These are phyloP conservation scores for Siniperca chuatsi DNA, from an alignment of 2,113 vertebrate genomes.

Conservation along the genomic window DNA sequence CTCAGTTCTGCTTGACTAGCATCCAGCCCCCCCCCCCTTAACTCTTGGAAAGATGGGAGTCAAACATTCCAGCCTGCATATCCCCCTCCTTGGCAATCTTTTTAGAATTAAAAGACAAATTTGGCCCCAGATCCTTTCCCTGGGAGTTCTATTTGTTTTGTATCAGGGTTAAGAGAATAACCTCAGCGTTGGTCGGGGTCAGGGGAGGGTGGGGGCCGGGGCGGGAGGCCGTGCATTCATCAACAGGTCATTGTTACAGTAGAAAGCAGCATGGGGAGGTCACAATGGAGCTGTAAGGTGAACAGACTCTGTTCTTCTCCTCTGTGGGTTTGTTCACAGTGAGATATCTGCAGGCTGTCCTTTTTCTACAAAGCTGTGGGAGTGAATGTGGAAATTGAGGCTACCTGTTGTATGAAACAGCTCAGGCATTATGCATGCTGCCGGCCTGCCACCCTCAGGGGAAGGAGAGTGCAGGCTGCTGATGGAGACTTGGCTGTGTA, in stretches of 20 bases:
- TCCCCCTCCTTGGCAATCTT: constrained; percentile 57
- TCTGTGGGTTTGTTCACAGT: constrained; percentile 54
- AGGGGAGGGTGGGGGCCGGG: constrained; percentile 29
- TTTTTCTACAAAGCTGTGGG: constrained; percentile 49
- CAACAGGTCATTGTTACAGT: constrained; percentile 75
- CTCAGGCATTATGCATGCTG: constrained; percentile 80
- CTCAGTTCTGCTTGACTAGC: constrained; percentile 73
- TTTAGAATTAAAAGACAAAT: constrained; percentile 78
- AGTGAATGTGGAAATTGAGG: constrained; percentile 66
- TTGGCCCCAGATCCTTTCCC: constrained; percentile 64
- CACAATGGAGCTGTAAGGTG: constrained; percentile 62
- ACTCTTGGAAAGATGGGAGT: constrained; percentile 68
- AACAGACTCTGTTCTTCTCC: constrained; percentile 43
- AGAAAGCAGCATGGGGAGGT: constrained; percentile 56
- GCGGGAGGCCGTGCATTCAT: constrained; percentile 38
- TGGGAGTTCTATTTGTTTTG: constrained; percentile 75
- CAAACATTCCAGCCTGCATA: constrained; percentile 68
- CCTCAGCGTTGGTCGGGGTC: constrained; percentile 55
- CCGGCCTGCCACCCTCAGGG: constrained; percentile 74
- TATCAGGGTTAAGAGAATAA: constrained; percentile 80
- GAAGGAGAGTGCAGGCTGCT: constrained; percentile 72
- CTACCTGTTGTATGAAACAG: constrained; percentile 85
- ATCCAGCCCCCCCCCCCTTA: constrained; percentile 37
- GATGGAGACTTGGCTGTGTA: constrained; percentile 78
- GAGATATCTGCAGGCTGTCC: constrained; percentile 54